A percentile compares a stretch with the other conserved stretches of the same genome.
phyloP scores from a whole-genome alignment of 2,888 invertebrate species.

The Megaustenia siamemsis region DNA sequence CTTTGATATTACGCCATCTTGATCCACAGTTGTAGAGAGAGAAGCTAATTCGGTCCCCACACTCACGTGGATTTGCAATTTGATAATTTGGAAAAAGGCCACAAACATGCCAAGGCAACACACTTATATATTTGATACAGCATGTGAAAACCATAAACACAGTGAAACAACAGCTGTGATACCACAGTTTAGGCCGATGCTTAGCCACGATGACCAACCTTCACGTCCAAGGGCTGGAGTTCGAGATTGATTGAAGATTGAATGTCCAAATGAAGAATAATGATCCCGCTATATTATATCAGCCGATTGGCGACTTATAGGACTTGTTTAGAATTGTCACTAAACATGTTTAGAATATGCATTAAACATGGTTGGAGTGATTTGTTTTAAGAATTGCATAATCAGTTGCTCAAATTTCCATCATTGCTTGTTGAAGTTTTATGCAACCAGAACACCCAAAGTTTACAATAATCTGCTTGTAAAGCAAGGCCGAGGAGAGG shows the following conservation, averaged over 20 bases:
- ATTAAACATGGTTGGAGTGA: slow-evolving; percentile 38
- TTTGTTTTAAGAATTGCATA: slow-evolving; percentile 34
- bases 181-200: slow-evolving; percentile 31
- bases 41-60: slow-evolving; percentile 10
- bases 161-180: slow-evolving; percentile 37
- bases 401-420: slow-evolving; percentile 47
- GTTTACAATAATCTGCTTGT: neutral
- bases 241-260: too few relatives aligned
- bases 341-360: slow-evolving; percentile 38
- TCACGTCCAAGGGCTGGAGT: neutral
- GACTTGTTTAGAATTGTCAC: slow-evolving; percentile 34
- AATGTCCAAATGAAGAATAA: slow-evolving; percentile 17
- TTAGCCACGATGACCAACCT: slow-evolving; percentile 15
- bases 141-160: slow-evolving; percentile 26
- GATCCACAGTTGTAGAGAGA: slow-evolving; percentile 33
- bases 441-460: neutral
- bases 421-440: slow-evolving; percentile 13
- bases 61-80: slow-evolving; percentile 33
- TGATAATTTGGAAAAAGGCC: slow-evolving; percentile 8
- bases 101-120: slow-evolving; percentile 1
- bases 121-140: neutral
- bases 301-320: slow-evolving; percentile 29
- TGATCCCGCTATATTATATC: too few relatives aligned
- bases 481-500: neutral
- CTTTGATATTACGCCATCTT: slow-evolving; percentile 51